phyloP scores from a whole-genome alignment of 2,797 vertebrate genomes.

The Zalophus californianus region DNA sequence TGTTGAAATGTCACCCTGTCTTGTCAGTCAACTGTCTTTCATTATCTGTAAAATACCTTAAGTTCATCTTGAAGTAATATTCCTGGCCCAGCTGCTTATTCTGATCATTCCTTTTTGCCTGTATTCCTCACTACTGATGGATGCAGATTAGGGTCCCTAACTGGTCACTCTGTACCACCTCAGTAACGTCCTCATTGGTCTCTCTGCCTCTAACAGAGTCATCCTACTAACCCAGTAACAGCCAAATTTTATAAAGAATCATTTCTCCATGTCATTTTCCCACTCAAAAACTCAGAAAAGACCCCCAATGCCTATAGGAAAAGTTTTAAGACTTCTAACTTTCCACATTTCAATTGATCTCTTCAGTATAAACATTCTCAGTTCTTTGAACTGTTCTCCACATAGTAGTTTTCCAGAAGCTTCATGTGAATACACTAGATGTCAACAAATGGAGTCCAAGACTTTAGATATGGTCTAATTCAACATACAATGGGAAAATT shows the following conservation, averaged over 20 bases:
- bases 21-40: not conserved
- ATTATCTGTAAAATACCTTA: not conserved
- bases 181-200: not conserved
- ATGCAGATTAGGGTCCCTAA: not conserved
- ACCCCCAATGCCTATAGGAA: not conserved
- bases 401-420: not conserved
- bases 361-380: not conserved
- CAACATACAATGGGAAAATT: not conserved
- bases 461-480: slow-evolving; percentile 28
- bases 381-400: not conserved
- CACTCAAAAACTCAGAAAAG: slow-evolving; percentile 34
- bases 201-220: slow-evolving; percentile 18
- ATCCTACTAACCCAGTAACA: not conserved
- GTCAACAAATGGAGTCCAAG: not conserved
- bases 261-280: not conserved
- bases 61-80: not conserved
- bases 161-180: not conserved
- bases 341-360: not conserved
- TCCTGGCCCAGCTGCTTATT: not conserved
- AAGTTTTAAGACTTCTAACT: not conserved
- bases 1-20: not conserved
- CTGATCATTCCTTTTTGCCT: not conserved
- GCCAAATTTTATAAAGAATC: slow-evolving; percentile 14
- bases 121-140: not conserved
- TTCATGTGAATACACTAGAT: not conserved